Evolutionary conservation across 2,888 invertebrate genomes (phyloP), one percentile per base, ranked within the genome.

Genomic region (Platerodrilus igneus): DNA sequence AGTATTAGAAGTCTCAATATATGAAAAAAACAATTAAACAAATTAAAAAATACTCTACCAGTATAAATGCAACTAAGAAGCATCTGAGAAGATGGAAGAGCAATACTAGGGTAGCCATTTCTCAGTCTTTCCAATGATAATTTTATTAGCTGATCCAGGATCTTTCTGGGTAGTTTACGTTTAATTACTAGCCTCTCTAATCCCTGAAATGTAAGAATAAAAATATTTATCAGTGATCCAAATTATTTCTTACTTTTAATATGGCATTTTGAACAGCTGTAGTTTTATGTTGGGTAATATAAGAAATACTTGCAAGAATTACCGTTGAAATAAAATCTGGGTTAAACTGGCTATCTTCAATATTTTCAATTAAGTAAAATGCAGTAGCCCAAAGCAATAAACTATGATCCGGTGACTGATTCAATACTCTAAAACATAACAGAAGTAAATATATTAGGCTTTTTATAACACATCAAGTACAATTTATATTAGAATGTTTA

Each of bases 31-130:
- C 21, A 25, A 17, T n/a, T 21, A 22, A n/a, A 27, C 9, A 36
- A 17, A 19, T 2, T 9, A 30, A 10, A 23, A 25, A 11, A 13
- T 8, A 27, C 65, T 69, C 69, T 64, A 77, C 77, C 74, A 55
- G 81, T 79, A 68, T 89, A 89, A 77, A 88, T 84, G 61, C 86
- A 85, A 26, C 83, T 81, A 47, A 87, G 69, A 52, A 88, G 74
- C 37, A 89, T 70, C 60, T 86, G 85, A 48, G 85, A 68, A 8
- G 84, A 83, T 45, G 83, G 78, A 51, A 87, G 69, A 31, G 84
- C 79, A 55, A 78, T 73, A 55, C 76, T 71, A 29, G 84, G 81
- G 66, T 81, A 83, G 31, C 80, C 76, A 57, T 80, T 74, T 59
- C 79, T 79, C 58, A 87, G 66, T 53, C 78, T 73, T 45, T 84